Evolutionary conservation across 2,888 invertebrate genomes (phyloP).

Genomic region (Drosophila stalkeri): DNA sequence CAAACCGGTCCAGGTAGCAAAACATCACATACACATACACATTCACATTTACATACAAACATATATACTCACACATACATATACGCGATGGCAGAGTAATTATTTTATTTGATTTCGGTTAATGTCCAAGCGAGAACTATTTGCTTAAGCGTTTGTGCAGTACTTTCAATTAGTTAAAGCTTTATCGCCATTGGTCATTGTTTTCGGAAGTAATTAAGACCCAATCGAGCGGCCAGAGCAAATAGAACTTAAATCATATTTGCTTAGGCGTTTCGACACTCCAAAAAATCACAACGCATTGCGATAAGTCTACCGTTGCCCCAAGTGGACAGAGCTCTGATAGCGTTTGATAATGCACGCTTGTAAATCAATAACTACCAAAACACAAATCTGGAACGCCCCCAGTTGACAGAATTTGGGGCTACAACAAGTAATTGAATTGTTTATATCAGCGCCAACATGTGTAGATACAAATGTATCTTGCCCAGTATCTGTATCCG

Average conservation of each 20-base stretch:
- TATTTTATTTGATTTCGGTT: conserved; percentile 54
- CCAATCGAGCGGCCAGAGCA: conserved; percentile 70
- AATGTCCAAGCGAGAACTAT: conserved; percentile 35
- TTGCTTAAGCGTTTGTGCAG: conserved; percentile 32
- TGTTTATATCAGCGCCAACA: conserved; percentile 73
- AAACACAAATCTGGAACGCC: conserved; percentile 40
- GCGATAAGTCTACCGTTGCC: conserved; percentile 64
- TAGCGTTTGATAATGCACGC: conserved; percentile 58
- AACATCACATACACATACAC: conserved; percentile 19
- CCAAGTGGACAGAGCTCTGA: conserved; percentile 62
- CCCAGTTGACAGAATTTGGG: conserved; percentile 53
- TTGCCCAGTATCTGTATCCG: conserved; percentile 23
- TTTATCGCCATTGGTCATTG: conserved; percentile 68
- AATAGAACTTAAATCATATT: conserved; percentile 78
- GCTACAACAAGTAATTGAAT: conserved; percentile 80
- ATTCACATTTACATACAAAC: neutral
- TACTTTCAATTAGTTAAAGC: conserved; percentile 72
- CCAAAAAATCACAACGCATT: conserved; percentile 74
- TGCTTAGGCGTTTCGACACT: conserved; percentile 79
- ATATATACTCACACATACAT: conserved; percentile 2
- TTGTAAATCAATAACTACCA: conserved; percentile 82
- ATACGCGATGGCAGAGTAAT: conserved; percentile 35
- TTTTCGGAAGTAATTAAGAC: conserved; percentile 81
- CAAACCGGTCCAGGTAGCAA: conserved; percentile 60
- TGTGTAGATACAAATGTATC: conserved; percentile 79